phyloP scores from a whole-genome alignment of 2,113 vertebrate species.

The Dicerorhinus sumatrensis region DNA sequence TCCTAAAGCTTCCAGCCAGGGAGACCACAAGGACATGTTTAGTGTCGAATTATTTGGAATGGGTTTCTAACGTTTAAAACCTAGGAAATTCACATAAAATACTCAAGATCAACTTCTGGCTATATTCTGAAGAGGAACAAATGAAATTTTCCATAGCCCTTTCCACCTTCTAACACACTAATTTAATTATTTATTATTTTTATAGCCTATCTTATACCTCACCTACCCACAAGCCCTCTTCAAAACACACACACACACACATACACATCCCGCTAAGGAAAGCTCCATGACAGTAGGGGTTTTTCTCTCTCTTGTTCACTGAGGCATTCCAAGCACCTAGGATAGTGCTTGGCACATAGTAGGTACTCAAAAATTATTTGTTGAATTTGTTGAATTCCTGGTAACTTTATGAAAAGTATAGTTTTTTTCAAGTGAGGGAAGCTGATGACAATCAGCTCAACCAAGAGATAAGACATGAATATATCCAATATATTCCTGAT shows the following conservation, averaged over 20 bases:
- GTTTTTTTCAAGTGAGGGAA: not conserved
- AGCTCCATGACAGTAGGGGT: not conserved
- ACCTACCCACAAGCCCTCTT: not conserved
- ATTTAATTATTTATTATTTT: not conserved
- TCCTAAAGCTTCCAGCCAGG: not conserved
- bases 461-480: not conserved
- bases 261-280: not conserved
- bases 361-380: not conserved
- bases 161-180: not conserved
- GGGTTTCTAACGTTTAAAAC: slow-evolving; percentile 12
- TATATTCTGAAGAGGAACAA: not conserved
- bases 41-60: not conserved
- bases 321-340: not conserved
- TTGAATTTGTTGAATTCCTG: not conserved
- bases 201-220: not conserved
- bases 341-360: not conserved
- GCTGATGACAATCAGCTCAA: not conserved
- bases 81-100: not conserved
- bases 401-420: not conserved
- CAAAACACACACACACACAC: not conserved
- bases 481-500: not conserved
- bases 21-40: not conserved
- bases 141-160: not conserved
- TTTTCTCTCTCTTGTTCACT: not conserved
- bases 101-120: not conserved